phyloP scores from a whole-genome alignment of 1,140 invertebrate species.

The Diorhabda carinulata region DNA sequence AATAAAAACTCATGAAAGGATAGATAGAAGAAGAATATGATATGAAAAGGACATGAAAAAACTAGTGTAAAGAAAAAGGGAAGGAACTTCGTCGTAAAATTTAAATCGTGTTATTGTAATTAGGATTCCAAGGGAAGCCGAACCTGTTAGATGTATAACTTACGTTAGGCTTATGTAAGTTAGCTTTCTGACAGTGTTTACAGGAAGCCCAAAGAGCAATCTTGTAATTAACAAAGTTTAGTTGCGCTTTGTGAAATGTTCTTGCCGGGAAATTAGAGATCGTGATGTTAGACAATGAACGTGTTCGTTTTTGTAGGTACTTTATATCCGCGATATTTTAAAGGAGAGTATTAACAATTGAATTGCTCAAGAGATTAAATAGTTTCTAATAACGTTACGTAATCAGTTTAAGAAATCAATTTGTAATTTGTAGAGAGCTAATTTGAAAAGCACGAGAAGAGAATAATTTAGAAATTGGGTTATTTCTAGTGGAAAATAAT shows the following conservation, averaged over 20 bases:
- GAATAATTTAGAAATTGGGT: too few relatives aligned
- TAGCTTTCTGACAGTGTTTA: constrained; percentile 1
- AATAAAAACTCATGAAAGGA: too few relatives aligned
- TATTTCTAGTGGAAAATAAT: too few relatives aligned
- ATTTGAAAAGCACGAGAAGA: too few relatives aligned
- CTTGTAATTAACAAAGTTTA: background rate
- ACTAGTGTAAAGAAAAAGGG: background rate
- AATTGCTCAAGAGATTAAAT: too few relatives aligned
- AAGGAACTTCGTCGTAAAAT: background rate
- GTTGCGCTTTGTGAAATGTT: constrained; percentile 2
- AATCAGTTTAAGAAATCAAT: too few relatives aligned
- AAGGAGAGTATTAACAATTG: background rate
- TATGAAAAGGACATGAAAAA: too few relatives aligned
- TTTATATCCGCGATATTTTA: background rate
- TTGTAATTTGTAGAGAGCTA: too few relatives aligned
- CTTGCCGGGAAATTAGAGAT: constrained; percentile 1
- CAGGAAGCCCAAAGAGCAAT: constrained; percentile 1
- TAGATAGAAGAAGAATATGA: too few relatives aligned
- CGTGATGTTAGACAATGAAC: constrained; percentile 1
- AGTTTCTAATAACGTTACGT: too few relatives aligned
- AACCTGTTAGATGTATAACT: background rate
- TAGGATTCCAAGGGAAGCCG: background rate
- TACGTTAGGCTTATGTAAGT: constrained; percentile 1
- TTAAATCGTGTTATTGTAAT: background rate
- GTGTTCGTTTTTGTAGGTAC: constrained; percentile 2